phyloP scores from a whole-genome alignment of 2,113 vertebrate species.

The Scophthalmus maximus region DNA sequence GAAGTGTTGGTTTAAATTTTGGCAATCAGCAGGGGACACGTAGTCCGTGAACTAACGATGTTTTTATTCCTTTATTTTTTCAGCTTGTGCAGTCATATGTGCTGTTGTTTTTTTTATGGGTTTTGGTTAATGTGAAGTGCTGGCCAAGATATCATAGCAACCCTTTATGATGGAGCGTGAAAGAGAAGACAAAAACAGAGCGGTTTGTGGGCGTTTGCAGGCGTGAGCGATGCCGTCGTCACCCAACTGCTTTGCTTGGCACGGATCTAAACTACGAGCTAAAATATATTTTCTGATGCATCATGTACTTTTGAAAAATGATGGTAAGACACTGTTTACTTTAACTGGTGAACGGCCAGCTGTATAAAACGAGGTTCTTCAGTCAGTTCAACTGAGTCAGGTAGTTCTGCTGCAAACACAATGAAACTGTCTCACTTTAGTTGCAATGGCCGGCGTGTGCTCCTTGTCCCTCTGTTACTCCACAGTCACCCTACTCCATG shows the following conservation, averaged over 20 bases:
- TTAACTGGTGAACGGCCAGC: neutral
- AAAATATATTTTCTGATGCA: neutral
- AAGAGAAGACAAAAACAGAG: constrained; percentile 50
- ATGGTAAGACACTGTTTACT: neutral
- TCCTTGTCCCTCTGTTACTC: neutral
- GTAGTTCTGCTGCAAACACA: neutral
- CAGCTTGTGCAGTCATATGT: neutral
- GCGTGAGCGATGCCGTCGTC: constrained; percentile 2
- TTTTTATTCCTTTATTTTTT: neutral
- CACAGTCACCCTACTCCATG: neutral
- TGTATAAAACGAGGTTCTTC: neutral
- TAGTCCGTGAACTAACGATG: neutral
- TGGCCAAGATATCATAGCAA: constrained; percentile 31
- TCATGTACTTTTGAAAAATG: neutral
- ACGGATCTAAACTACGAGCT: neutral
- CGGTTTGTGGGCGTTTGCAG: constrained; percentile 45
- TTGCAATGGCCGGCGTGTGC: neutral
- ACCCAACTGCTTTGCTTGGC: constrained; percentile 16
- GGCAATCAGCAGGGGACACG: neutral
- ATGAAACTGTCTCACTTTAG: neutral
- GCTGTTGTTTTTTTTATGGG: neutral
- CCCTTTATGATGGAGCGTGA: constrained; percentile 1
- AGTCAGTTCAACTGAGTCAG: neutral
- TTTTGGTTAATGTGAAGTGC: neutral
- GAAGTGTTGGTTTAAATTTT: neutral